These are phyloP conservation scores for Mus musculus DNA, from an alignment of 2,113 vertebrate genomes.

Conservation along the genomic window DNA sequence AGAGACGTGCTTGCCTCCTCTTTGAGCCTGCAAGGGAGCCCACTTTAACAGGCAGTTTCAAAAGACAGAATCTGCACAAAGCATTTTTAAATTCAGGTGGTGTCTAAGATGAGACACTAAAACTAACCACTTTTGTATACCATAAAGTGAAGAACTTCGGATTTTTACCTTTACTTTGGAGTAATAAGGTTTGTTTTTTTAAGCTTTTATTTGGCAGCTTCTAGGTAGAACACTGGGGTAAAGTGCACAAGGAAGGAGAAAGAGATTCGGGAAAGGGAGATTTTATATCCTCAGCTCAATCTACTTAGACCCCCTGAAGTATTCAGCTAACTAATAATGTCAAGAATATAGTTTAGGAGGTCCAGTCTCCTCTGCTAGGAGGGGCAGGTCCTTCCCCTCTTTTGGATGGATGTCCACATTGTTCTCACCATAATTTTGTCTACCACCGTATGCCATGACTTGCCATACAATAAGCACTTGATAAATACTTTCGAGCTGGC, in stretches of 20 bases:
- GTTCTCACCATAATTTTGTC: neutral
- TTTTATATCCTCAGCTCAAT: neutral
- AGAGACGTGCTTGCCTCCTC: conserved; percentile 34
- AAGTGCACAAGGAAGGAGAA: neutral
- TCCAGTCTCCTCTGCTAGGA: neutral
- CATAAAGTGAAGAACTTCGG: conserved; percentile 49
- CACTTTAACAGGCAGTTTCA: neutral
- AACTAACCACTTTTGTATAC: conserved; percentile 5
- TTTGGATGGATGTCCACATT: neutral
- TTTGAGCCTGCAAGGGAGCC: conserved; percentile 41
- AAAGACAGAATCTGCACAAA: conserved; percentile 10
- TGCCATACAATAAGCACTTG: neutral
- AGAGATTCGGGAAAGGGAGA: neutral
- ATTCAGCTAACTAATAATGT: neutral
- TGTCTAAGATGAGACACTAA: conserved; percentile 5
- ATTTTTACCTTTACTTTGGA: conserved; percentile 58
- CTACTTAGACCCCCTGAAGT: neutral
- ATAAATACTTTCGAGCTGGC: conserved; percentile 5
- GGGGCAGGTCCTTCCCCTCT: neutral
- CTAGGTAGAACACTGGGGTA: conserved; percentile 41
- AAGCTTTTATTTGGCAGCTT: neutral
- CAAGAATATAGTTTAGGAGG: neutral
- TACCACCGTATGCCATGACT: neutral
- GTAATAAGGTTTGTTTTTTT: neutral
- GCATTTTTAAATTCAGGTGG: conserved; percentile 39